Conservation (phyloP, 2,797 vertebrate species). For the Petrocephalus sullivani region DNA sequence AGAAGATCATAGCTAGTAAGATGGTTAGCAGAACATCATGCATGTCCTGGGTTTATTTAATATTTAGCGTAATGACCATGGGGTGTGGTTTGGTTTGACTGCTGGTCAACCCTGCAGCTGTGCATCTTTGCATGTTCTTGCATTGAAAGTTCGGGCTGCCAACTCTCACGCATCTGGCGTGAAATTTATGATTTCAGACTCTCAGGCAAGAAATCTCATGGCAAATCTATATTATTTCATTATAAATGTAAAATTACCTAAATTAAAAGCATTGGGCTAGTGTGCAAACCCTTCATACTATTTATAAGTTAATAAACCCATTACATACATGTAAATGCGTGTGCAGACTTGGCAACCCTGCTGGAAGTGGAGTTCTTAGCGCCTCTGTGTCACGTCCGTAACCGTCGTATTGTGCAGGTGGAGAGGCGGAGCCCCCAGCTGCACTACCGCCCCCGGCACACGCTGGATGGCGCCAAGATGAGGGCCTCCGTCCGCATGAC, state of each 20-base stretch:
- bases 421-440: constrained; percentile 81
- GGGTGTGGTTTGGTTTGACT: too few relatives aligned
- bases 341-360: not conserved
- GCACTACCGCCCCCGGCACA: constrained; percentile 74
- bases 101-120: not conserved
- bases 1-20: too few relatives aligned
- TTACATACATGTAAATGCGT: not conserved
- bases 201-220: too few relatives aligned
- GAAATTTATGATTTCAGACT: too few relatives aligned
- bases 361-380: not conserved
- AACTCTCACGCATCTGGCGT: too few relatives aligned
- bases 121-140: not conserved
- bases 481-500: constrained; percentile 92
- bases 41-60: too few relatives aligned
- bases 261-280: not conserved
- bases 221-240: not conserved
- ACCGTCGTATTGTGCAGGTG: constrained; percentile 54
- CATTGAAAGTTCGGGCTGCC: not conserved
- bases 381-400: not conserved
- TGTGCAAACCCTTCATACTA: not conserved
- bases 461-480: constrained; percentile 82
- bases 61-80: too few relatives aligned
- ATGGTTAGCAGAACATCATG: too few relatives aligned
- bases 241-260: not conserved
- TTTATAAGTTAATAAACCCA: not conserved